These are phyloP conservation scores for Sapayoa aenigma DNA, from an alignment of 2,113 vertebrate species.

Conservation along the genomic window DNA sequence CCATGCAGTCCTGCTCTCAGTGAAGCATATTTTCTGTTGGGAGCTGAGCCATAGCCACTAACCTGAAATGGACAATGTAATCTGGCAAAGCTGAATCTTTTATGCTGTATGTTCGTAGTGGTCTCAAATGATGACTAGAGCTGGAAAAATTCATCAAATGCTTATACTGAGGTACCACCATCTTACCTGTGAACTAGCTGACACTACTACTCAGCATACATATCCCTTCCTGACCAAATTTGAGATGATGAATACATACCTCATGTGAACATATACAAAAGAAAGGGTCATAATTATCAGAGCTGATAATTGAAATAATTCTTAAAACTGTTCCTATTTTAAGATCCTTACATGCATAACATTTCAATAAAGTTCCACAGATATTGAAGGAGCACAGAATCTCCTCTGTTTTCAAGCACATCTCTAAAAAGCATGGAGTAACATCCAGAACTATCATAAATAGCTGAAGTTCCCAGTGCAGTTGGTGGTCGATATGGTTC, in stretches of 20 bases:
- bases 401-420: background rate
- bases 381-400: background rate
- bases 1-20: background rate
- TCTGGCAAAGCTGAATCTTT: background rate
- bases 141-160: background rate
- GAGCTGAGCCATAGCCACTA: background rate
- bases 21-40: background rate
- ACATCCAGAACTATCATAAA: background rate
- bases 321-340: background rate
- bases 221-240: background rate
- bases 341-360: accelerated
- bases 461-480: background rate
- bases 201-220: background rate
- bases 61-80: background rate
- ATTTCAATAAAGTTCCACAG: background rate
- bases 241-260: background rate
- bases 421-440: background rate
- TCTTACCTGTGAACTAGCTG: background rate
- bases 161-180: background rate
- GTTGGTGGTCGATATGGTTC: background rate
- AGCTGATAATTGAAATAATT: background rate
- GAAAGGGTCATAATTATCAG: background rate
- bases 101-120: background rate
- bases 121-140: background rate
- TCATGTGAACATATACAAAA: background rate